Percentiles rank a stretch among this genome's conserved stretches.
Conservation (phyloP, 2,113 vertebrate genomes). For the Nycticebus coucang region DNA sequence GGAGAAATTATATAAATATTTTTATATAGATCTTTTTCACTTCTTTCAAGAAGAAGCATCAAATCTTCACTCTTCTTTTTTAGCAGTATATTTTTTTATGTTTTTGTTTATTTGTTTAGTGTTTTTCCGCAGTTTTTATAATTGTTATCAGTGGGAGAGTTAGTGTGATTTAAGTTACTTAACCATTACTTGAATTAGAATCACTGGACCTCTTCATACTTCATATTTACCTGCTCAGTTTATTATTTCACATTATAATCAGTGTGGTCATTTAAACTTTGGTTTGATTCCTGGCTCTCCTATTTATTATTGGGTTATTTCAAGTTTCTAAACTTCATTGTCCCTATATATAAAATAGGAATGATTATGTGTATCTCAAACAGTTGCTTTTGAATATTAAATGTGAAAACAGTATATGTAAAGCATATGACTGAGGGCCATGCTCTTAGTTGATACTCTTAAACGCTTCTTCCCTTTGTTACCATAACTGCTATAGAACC, state of each 20-base stretch:
- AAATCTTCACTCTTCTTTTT: not conserved
- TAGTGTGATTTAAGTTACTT: not conserved
- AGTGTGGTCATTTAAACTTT: not conserved
- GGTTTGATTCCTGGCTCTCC: not conserved
- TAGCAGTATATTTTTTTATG: not conserved
- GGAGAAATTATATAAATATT: not conserved
- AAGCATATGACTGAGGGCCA: not conserved
- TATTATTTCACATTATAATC: not conserved
- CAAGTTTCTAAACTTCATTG: not conserved
- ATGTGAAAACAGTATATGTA: not conserved
- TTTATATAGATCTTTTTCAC: not conserved
- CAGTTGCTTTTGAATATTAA: constrained; percentile 41
- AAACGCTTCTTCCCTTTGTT: constrained; percentile 2
- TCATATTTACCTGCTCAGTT: constrained; percentile 24
- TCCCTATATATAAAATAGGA: constrained; percentile 33
- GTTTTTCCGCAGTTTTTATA: constrained; percentile 43
- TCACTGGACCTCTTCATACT: not conserved
- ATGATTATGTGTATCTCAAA: not conserved
- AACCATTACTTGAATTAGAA: not conserved
- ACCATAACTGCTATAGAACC: not conserved
- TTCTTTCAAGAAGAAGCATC: not conserved
- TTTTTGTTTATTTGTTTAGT: not conserved
- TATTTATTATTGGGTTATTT: constrained; percentile 27
- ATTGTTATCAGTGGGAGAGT: not conserved
- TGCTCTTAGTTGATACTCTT: not conserved